Conservation (phyloP, 1,140 invertebrate genomes). For the Micrasema longulum region DNA sequence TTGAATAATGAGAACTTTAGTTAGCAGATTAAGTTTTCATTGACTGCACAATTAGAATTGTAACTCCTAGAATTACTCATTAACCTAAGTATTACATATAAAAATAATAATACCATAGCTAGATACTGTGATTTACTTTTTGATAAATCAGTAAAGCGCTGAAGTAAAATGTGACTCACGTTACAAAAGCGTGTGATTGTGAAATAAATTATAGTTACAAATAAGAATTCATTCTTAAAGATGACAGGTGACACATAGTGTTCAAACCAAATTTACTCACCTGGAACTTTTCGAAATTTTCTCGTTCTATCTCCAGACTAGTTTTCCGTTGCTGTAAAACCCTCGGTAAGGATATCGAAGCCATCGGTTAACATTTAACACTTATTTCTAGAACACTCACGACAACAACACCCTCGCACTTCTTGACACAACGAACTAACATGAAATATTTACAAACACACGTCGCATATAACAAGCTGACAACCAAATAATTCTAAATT, state of each 20-base stretch:
- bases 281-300: slow-evolving; percentile 83
- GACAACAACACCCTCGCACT: slow-evolving; percentile 28
- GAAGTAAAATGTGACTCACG: not conserved
- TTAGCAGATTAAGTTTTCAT: too few relatives aligned
- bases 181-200: not conserved
- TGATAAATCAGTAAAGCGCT: not conserved
- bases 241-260: slow-evolving; percentile 39
- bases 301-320: slow-evolving; percentile 78
- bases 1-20: too few relatives aligned
- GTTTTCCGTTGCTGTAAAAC: slow-evolving; percentile 79
- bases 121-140: too few relatives aligned
- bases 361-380: slow-evolving; percentile 66
- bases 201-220: slow-evolving; percentile 12
- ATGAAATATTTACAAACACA: slow-evolving; percentile 43
- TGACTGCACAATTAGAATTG: too few relatives aligned
- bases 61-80: too few relatives aligned
- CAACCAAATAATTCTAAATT: not conserved
- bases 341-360: slow-evolving; percentile 78
- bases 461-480: not conserved
- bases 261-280: slow-evolving; percentile 60
- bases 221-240: slow-evolving; percentile 4
- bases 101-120: too few relatives aligned
- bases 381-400: slow-evolving; percentile 23
- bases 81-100: too few relatives aligned
- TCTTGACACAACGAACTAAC: slow-evolving; percentile 35